phyloP scores from a whole-genome alignment of 2,113 vertebrate genomes.

The Noctilio leporinus region DNA sequence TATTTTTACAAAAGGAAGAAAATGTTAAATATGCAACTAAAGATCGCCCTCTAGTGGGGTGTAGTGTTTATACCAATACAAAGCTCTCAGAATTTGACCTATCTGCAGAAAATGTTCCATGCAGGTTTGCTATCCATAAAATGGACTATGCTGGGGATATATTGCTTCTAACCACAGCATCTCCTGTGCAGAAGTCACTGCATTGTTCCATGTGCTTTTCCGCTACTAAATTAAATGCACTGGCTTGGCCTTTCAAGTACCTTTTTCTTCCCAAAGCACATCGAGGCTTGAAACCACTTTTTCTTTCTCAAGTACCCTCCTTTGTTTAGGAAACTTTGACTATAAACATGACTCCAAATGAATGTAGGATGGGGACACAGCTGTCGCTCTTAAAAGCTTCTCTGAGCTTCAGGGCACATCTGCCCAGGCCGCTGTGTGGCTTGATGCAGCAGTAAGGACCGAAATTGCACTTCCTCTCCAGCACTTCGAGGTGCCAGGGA shows the following conservation, averaged over 20 bases:
- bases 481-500: neutral
- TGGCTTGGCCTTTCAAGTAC: neutral
- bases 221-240: neutral
- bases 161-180: neutral
- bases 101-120: neutral
- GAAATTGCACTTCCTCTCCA: slow-evolving; percentile 31
- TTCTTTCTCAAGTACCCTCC: neutral
- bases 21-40: slow-evolving; percentile 61
- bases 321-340: slow-evolving; percentile 56
- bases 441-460: neutral
- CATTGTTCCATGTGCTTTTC: neutral
- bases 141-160: neutral
- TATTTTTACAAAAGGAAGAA: slow-evolving; percentile 26
- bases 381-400: neutral
- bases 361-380: neutral
- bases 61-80: neutral
- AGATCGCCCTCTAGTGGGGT: slow-evolving; percentile 78
- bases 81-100: neutral
- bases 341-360: neutral
- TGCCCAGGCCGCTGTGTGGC: neutral
- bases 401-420: neutral
- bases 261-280: neutral
- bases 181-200: neutral
- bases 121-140: neutral
- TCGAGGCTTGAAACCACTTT: neutral